Evolutionary conservation across 2,113 vertebrate species (phyloP).

Genomic region (Nothobranchius kuhntae): DNA sequence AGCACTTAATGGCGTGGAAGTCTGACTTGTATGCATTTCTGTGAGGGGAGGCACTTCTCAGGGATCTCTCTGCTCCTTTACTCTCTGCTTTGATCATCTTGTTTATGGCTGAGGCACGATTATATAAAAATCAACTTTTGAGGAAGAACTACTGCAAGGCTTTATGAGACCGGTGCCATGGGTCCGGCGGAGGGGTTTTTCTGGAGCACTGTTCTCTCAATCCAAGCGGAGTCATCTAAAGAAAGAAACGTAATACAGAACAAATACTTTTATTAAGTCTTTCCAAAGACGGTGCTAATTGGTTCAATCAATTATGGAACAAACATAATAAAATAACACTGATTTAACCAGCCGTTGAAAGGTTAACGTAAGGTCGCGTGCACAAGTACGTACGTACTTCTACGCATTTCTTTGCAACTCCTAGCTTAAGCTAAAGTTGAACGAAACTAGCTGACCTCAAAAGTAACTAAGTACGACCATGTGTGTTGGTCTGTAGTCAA

Average conservation of each 20-base stretch:
- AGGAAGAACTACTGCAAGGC: slow-evolving; percentile 32
- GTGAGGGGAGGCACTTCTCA: slow-evolving; percentile 91
- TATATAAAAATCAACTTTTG: slow-evolving; percentile 8
- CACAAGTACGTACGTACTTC: slow-evolving; percentile 6
- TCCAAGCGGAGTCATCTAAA: slow-evolving; percentile 63
- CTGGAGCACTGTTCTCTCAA: slow-evolving; percentile 53
- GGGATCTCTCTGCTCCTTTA: slow-evolving; percentile 87
- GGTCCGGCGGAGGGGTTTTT: slow-evolving; percentile 48
- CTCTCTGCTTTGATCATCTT: slow-evolving; percentile 91
- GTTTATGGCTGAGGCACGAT: slow-evolving; percentile 16
- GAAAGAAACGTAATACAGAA: slow-evolving; percentile 26
- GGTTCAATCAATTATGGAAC: neutral
- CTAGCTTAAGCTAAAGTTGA: slow-evolving; percentile 6
- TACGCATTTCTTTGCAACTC: neutral
- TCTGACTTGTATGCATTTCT: slow-evolving; percentile 92
- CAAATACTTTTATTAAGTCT: neutral
- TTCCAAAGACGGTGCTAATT: neutral
- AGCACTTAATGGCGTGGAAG: slow-evolving; percentile 91
- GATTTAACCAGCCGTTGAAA: neutral
- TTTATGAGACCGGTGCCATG: slow-evolving; percentile 56
- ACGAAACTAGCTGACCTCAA: neutral
- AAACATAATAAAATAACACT: no score
- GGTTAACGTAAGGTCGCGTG: slow-evolving; percentile 7
- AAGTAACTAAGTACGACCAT: slow-evolving; percentile 1
- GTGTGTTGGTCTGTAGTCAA: neutral